These are phyloP conservation scores for Anomalospiza imberbis DNA, from an alignment of 2,797 vertebrate species.

Conservation along the genomic window DNA sequence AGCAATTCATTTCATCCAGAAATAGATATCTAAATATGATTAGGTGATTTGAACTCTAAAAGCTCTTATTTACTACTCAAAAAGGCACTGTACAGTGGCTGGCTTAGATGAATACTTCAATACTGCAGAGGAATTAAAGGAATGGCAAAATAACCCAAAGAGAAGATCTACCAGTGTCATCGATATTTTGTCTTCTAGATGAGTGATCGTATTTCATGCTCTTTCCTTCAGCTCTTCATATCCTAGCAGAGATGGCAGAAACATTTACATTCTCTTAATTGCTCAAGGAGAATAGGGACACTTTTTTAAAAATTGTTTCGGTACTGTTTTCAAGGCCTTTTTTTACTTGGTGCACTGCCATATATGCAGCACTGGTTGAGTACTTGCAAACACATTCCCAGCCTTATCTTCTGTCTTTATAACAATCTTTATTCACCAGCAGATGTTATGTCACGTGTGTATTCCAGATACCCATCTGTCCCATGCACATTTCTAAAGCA, in stretches of 20 bases:
- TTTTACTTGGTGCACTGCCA: background rate
- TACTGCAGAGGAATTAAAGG: background rate
- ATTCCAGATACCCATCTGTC: background rate
- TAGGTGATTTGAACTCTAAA: background rate
- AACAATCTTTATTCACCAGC: background rate
- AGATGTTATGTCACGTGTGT: background rate
- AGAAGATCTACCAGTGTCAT: background rate
- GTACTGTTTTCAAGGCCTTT: background rate
- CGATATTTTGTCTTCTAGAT: background rate
- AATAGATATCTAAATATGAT: constrained; percentile 4
- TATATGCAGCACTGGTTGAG: background rate
- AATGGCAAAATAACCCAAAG: background rate
- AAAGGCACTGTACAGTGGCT: background rate
- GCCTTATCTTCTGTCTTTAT: constrained; percentile 1
- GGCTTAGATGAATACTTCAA: background rate
- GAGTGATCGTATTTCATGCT: background rate
- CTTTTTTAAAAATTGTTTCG: background rate
- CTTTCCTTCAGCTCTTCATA: background rate
- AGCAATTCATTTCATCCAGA: background rate
- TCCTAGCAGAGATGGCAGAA: background rate
- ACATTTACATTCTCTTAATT: background rate
- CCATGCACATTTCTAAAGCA: background rate
- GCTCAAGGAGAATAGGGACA: background rate
- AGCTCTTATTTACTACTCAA: background rate
- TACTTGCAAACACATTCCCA: background rate